These are phyloP conservation scores for Festucalex cinctus DNA, from an alignment of 2,113 vertebrate species.

Conservation along the genomic window DNA sequence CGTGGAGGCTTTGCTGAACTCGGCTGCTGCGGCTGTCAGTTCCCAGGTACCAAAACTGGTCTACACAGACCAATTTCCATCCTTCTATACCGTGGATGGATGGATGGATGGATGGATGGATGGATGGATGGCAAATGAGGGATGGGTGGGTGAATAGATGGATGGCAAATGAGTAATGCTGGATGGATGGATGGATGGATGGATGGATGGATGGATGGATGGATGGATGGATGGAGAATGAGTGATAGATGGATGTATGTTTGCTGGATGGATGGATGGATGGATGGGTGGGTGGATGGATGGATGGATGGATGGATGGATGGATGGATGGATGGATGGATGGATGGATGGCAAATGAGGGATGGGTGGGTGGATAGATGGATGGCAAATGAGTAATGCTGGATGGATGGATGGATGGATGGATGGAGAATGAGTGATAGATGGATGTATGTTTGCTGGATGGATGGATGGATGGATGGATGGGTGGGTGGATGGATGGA, in stretches of 20 bases:
- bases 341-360: too few species aligned
- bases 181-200: not conserved
- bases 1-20: slow-evolving; percentile 90
- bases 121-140: not conserved
- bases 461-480: too few species aligned
- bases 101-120: not conserved
- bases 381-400: too few species aligned
- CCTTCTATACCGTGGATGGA: not conserved
- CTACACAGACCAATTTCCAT: not conserved
- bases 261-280: too few species aligned
- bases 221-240: not conserved
- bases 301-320: not conserved
- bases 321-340: too few species aligned
- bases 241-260: too few species aligned
- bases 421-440: too few species aligned
- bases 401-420: not conserved
- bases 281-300: too few species aligned
- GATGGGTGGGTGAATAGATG: not conserved
- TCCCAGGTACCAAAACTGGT: slow-evolving; percentile 77
- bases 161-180: not conserved
- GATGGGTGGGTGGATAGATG: not conserved
- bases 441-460: too few species aligned
- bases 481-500: too few species aligned
- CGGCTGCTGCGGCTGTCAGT: slow-evolving; percentile 80
- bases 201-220: slow-evolving; percentile 1